These are phyloP conservation scores for Chironomus riparius DNA, from an alignment of 2,888 invertebrate genomes.

Conservation along the genomic window DNA sequence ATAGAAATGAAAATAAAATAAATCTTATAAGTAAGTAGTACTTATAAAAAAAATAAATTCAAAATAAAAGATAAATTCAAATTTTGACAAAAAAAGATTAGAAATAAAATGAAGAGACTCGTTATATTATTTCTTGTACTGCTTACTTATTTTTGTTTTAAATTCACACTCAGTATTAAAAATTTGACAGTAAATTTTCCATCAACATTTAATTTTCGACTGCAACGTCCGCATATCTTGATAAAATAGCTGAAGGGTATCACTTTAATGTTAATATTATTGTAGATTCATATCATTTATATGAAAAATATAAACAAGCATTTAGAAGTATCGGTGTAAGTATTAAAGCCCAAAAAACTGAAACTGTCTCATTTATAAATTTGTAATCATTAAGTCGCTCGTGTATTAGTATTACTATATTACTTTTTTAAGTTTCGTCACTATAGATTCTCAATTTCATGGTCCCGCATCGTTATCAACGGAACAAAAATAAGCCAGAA, in stretches of 20 bases:
- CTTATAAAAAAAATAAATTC: too few species aligned
- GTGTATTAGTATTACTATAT: neutral
- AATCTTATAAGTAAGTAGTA: too few species aligned
- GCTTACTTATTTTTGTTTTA: too few species aligned
- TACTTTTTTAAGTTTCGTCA: conserved; percentile 1
- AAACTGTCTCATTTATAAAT: too few species aligned
- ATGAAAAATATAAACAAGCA: conserved; percentile 48
- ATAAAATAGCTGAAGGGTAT: conserved; percentile 55
- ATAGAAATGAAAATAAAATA: too few species aligned
- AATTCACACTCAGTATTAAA: neutral
- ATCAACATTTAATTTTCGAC: conserved; percentile 33
- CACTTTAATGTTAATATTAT: conserved; percentile 48
- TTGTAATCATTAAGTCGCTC: too few species aligned
- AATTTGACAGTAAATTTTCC: conserved; percentile 31
- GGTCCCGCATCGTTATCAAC: conserved; percentile 1
- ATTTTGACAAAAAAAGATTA: too few species aligned
- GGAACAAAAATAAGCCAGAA: neutral
- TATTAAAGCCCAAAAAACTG: neutral
- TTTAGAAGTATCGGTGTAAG: conserved; percentile 46
- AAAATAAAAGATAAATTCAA: too few species aligned
- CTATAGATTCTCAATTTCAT: conserved; percentile 16
- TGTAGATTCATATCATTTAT: conserved; percentile 52
- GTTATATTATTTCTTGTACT: too few species aligned
- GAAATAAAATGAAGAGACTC: too few species aligned
- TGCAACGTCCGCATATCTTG: conserved; percentile 43